These are phyloP conservation scores for Tipula confusa DNA, from an alignment of 2,888 invertebrate genomes.

Conservation along the genomic window DNA sequence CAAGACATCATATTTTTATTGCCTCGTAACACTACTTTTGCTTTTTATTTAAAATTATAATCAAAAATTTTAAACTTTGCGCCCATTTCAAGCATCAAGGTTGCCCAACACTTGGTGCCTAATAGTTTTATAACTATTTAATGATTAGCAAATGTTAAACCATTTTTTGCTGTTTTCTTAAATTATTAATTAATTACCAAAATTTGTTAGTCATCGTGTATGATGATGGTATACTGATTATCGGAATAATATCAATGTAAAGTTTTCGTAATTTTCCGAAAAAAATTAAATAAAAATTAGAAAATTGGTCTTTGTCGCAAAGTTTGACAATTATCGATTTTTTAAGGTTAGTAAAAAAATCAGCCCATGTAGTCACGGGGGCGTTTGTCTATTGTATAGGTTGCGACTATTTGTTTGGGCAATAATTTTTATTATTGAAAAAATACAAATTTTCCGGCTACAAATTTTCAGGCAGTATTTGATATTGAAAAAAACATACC, in stretches of 20 bases:
- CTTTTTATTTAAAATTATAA: no score
- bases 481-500: no score
- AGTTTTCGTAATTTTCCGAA: not conserved
- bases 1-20: no score
- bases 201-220: not conserved
- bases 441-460: no score
- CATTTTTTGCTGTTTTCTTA: not conserved
- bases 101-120: not conserved
- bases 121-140: not conserved
- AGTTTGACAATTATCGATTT: not conserved
- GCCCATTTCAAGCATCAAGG: not conserved
- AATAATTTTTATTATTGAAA: no score
- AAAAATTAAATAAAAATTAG: no score
- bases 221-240: not conserved
- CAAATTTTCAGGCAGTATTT: no score
- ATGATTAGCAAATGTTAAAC: not conserved
- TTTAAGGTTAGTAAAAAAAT: not conserved
- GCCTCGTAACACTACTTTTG: no score
- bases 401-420: no score
- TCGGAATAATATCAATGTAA: not conserved
- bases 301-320: not conserved
- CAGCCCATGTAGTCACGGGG: no score
- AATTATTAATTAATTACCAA: not conserved
- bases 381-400: no score
- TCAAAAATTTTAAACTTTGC: no score